Conservation (phyloP, 2,797 vertebrate genomes). For the Clarias laeviceps region DNA sequence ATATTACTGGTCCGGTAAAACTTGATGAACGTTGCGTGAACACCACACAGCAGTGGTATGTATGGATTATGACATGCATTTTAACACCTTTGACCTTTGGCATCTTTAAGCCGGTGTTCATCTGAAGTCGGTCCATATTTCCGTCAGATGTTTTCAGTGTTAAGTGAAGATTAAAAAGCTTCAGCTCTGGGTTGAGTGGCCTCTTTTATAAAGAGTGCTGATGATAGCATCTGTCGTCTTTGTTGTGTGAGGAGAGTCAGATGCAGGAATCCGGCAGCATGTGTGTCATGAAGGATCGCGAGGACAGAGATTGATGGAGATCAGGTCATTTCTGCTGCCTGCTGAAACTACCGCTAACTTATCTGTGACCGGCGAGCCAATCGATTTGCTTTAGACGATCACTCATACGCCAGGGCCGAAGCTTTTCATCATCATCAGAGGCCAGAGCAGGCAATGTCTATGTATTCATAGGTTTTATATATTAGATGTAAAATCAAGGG, state of each 20-base stretch:
- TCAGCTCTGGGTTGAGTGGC: slow-evolving; percentile 61
- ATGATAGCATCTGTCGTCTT: slow-evolving; percentile 85
- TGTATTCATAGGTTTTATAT: slow-evolving; percentile 44
- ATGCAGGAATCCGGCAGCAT: slow-evolving; percentile 74
- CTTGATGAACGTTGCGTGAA: background rate
- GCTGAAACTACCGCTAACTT: slow-evolving; percentile 79
- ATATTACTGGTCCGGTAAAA: background rate
- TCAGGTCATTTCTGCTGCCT: slow-evolving; percentile 81
- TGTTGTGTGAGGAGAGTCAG: slow-evolving; percentile 76
- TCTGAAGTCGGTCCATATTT: slow-evolving; percentile 22
- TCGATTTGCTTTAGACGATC: slow-evolving; percentile 92
- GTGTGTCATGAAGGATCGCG: slow-evolving; percentile 71
- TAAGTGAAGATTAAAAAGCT: slow-evolving; percentile 70
- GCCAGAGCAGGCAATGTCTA: slow-evolving; percentile 51
- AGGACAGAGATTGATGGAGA: slow-evolving; percentile 90
- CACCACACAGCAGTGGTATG: background rate
- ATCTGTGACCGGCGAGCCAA: slow-evolving; percentile 85
- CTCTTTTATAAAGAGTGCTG: slow-evolving; percentile 70
- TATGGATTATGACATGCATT: background rate
- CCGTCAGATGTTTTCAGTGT: slow-evolving; percentile 50
- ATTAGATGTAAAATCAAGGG: background rate
- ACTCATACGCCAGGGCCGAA: slow-evolving; percentile 71
- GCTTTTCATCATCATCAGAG: slow-evolving; percentile 32
- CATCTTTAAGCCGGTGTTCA: background rate
- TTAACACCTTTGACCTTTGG: background rate